These are phyloP conservation scores for Antigone vipio DNA, from an alignment of 2,113 vertebrate species.

Conservation along the genomic window DNA sequence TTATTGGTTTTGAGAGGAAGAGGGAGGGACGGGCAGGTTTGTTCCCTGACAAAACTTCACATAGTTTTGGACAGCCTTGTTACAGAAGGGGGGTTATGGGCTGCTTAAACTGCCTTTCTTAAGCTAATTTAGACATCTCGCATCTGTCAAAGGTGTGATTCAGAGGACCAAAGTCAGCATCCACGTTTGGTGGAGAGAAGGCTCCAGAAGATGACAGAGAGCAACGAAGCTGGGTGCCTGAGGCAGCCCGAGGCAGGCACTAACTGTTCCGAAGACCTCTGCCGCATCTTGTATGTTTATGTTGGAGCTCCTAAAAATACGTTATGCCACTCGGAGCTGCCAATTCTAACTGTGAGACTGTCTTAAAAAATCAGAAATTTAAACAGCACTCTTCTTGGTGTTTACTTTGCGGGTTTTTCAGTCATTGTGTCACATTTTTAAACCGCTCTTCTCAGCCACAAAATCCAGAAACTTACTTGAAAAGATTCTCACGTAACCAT, in stretches of 20 bases:
- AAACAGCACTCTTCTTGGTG: background rate
- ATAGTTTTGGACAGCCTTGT: background rate
- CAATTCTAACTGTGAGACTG: background rate
- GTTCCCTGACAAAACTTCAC: background rate
- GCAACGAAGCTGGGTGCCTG: background rate
- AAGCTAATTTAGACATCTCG: constrained; percentile 3
- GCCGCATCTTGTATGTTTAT: background rate
- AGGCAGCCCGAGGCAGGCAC: background rate
- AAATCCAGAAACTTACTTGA: background rate
- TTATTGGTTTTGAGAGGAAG: constrained; percentile 4
- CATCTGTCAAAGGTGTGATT: background rate
- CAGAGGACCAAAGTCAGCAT: background rate
- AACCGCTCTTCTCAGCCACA: background rate
- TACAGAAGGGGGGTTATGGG: background rate
- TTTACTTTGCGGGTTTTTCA: background rate
- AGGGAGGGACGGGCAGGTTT: background rate
- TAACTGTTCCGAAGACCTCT: background rate
- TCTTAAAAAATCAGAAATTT: background rate
- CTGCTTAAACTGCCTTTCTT: background rate
- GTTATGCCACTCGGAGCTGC: background rate
- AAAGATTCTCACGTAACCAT: background rate
- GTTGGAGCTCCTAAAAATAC: background rate
- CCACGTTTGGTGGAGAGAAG: background rate
- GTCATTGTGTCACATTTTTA: background rate
- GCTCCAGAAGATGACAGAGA: background rate